These are phyloP conservation scores for Varanus komodoensis DNA, from an alignment of 2,113 vertebrate species.

Conservation along the genomic window DNA sequence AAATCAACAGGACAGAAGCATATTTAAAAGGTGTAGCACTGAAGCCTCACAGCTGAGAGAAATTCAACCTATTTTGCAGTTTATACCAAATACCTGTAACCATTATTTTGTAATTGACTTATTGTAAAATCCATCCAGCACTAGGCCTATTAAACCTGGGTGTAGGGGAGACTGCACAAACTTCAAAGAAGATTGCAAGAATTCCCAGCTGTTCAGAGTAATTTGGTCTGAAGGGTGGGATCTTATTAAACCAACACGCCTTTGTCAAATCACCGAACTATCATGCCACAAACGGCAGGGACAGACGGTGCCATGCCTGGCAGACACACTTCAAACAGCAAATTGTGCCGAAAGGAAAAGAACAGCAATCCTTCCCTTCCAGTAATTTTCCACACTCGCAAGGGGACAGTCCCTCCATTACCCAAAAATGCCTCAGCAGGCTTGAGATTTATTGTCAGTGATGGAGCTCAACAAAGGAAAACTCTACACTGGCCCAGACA, in stretches of 20 bases:
- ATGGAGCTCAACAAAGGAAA: neutral
- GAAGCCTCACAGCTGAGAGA: neutral
- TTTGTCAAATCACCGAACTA: slow-evolving; percentile 16
- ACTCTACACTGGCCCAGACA: neutral
- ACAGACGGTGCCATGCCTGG: neutral
- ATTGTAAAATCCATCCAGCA: neutral
- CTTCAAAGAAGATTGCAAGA: neutral
- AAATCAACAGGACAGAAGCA: neutral
- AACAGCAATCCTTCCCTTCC: slow-evolving; percentile 12
- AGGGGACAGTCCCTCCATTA: neutral
- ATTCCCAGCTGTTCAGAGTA: neutral
- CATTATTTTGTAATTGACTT: slow-evolving; percentile 4
- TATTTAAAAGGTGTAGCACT: neutral
- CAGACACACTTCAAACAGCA: neutral
- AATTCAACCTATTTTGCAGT: neutral
- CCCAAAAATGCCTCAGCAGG: neutral
- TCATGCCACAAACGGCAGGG: neutral
- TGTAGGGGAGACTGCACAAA: neutral
- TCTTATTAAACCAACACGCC: slow-evolving; percentile 14
- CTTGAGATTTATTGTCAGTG: neutral
- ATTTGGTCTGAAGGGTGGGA: neutral
- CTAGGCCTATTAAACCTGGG: neutral
- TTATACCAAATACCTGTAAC: neutral
- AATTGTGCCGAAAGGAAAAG: slow-evolving; percentile 12
- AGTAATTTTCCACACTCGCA: slow-evolving; percentile 9